Evolutionary conservation across 2,797 vertebrate genomes (phyloP).

Genomic region (Pseudocheirus occidentalis): DNA sequence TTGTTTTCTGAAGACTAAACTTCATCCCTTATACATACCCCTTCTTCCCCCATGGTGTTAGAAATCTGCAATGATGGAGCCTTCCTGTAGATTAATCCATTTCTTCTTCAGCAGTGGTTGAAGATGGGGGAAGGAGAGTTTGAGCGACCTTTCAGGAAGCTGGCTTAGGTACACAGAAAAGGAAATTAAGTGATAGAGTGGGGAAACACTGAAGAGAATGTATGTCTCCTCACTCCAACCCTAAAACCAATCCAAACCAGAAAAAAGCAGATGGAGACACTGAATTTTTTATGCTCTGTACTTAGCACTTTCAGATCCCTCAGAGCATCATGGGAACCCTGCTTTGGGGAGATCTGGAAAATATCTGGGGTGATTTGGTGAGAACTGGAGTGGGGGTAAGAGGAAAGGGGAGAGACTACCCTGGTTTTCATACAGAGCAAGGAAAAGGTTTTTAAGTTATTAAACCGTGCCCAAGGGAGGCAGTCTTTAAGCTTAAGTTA

Average conservation of each 20-base stretch:
- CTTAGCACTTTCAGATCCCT: background rate
- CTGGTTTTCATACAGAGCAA: background rate
- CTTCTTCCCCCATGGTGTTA: background rate
- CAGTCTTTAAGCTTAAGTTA: constrained; percentile 76
- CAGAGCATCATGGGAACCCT: background rate
- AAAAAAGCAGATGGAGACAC: background rate
- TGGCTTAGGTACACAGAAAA: background rate
- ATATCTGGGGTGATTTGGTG: background rate
- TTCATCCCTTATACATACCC: background rate
- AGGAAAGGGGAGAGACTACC: background rate
- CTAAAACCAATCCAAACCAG: background rate
- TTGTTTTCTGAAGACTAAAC: background rate
- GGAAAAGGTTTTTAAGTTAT: constrained; percentile 63
- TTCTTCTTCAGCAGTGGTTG: background rate
- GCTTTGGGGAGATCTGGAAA: background rate
- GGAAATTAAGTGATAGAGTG: background rate
- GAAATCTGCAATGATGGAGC: background rate
- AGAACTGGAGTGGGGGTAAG: background rate
- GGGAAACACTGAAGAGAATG: background rate
- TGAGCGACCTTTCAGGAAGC: background rate
- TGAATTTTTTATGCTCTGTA: background rate
- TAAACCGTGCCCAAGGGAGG: constrained; percentile 77
- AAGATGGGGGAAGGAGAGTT: background rate
- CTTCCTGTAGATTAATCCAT: background rate
- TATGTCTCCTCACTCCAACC: background rate